Evolutionary conservation across 2,113 vertebrate species (phyloP).

Genomic region (Scomber scombrus): DNA sequence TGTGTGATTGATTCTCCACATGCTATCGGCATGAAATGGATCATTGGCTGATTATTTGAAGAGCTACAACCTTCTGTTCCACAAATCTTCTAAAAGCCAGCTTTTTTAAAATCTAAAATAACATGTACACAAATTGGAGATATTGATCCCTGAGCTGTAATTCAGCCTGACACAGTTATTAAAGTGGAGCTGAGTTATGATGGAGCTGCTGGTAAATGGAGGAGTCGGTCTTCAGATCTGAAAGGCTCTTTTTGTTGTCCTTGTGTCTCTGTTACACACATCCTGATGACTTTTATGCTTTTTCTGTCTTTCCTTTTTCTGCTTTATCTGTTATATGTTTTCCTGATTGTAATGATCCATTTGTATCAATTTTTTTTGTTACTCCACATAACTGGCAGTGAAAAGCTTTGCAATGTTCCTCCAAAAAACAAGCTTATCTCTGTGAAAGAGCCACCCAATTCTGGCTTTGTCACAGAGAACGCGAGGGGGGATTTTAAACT

Average conservation of each 20-base stretch:
- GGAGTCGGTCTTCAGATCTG: conserved; percentile 14
- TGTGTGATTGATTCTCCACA: conserved; percentile 61
- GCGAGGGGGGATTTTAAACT: background rate
- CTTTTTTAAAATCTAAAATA: conserved; percentile 37
- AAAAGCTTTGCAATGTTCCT: background rate
- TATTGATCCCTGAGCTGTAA: conserved; percentile 57
- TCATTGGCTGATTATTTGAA: conserved; percentile 57
- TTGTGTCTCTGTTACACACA: background rate
- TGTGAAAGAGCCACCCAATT: background rate
- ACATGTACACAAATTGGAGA: conserved; percentile 14
- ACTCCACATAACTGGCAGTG: background rate
- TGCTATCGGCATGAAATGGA: conserved; percentile 12
- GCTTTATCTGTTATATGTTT: conserved; percentile 3
- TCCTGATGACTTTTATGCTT: conserved; percentile 12
- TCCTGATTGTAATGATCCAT: background rate
- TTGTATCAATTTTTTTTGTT: conserved; percentile 6
- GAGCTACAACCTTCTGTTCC: conserved; percentile 34
- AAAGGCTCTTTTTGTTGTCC: conserved; percentile 26
- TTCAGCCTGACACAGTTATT: conserved; percentile 43
- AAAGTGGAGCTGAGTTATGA: conserved; percentile 34
- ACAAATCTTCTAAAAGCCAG: conserved; percentile 46
- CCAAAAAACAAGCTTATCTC: conserved; percentile 1
- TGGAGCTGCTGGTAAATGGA: background rate
- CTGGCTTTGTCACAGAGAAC: conserved; percentile 16
- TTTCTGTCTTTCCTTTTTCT: background rate